phyloP scores from a whole-genome alignment of 1,140 invertebrate genomes.

The Drosophila arizonae region DNA sequence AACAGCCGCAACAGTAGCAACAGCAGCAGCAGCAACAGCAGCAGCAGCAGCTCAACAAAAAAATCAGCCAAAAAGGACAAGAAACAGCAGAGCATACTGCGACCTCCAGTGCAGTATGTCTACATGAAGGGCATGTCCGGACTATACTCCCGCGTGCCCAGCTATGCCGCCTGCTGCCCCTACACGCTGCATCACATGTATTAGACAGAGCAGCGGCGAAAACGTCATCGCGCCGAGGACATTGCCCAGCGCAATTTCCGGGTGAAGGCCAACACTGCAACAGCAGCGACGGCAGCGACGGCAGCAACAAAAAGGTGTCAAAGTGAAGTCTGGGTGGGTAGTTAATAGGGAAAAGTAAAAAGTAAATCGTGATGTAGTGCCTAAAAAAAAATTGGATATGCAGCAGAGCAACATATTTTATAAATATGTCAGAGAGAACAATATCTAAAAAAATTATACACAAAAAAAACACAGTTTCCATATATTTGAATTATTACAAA shows the following conservation, averaged over 20 bases:
- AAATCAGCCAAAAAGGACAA: constrained; percentile 65
- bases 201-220: constrained; percentile 33
- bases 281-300: too few relatives aligned
- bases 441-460: background rate
- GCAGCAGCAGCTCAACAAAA: constrained; percentile 24
- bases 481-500: constrained; percentile 8
- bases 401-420: constrained; percentile 63
- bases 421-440: constrained; percentile 56
- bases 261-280: constrained; percentile 25
- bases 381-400: constrained; percentile 26
- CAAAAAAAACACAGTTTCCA: constrained; percentile 1
- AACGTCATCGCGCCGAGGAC: constrained; percentile 16
- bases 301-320: background rate
- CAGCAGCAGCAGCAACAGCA: constrained; percentile 23
- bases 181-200: constrained; percentile 74
- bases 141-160: constrained; percentile 74
- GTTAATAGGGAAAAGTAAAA: constrained; percentile 31
- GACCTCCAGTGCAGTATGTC: constrained; percentile 79
- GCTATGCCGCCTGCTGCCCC: constrained; percentile 77
- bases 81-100: constrained; percentile 81
- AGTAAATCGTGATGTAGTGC: constrained; percentile 69
- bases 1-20: constrained; percentile 46
- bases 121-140: constrained; percentile 82
- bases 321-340: constrained; percentile 25
- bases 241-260: constrained; percentile 18